Evolutionary conservation across 1,140 invertebrate genomes (phyloP).

Genomic region (Bombus waltoni): DNA sequence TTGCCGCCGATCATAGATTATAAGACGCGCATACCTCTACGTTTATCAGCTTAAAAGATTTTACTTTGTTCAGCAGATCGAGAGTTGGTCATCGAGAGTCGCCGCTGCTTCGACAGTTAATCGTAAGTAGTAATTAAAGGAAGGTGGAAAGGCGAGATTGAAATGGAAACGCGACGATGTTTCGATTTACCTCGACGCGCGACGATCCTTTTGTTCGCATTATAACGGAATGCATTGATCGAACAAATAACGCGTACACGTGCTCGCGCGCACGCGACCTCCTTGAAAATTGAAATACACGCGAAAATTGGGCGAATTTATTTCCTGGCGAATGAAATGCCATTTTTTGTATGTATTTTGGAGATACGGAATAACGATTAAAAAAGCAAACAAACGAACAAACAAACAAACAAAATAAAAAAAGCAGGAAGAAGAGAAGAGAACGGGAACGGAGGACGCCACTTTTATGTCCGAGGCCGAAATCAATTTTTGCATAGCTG

Average conservation of each 20-base stretch:
- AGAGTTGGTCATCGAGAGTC: not conserved
- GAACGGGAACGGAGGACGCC: too few species aligned
- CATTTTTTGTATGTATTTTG: too few species aligned
- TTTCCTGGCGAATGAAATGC: not conserved
- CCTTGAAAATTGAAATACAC: slow-evolving; percentile 7
- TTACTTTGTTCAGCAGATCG: too few species aligned
- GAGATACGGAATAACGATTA: not conserved
- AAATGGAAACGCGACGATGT: not conserved
- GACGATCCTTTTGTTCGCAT: slow-evolving; percentile 22
- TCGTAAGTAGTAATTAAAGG: not conserved
- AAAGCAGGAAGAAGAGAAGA: too few species aligned
- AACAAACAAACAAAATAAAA: too few species aligned
- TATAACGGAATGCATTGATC: slow-evolving; percentile 38
- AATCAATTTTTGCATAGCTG: not conserved
- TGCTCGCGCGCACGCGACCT: too few species aligned
- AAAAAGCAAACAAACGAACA: too few species aligned
- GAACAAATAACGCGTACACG: not conserved
- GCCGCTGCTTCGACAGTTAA: not conserved
- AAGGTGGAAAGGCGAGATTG: not conserved
- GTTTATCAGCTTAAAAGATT: too few species aligned
- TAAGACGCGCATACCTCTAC: too few species aligned
- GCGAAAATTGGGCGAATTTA: not conserved
- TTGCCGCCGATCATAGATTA: too few species aligned
- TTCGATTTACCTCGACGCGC: not conserved
- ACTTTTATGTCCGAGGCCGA: not conserved